phyloP scores from a whole-genome alignment of 1,140 invertebrate genomes.

The Ylistrum balloti region DNA sequence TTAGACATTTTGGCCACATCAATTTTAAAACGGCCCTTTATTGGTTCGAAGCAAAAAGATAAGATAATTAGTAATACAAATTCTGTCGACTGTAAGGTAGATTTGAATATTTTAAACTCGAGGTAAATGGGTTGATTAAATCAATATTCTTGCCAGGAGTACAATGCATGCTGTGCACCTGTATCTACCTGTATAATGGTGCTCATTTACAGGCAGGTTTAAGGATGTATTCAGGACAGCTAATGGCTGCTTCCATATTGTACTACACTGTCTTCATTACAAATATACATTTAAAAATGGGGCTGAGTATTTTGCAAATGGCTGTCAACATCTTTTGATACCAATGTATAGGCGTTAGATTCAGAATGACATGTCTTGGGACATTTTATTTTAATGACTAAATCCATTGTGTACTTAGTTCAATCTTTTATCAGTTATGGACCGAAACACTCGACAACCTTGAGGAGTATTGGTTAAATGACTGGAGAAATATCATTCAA shows the following conservation, averaged over 20 bases:
- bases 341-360: neutral
- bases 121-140: neutral
- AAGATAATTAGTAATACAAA: neutral
- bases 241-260: neutral
- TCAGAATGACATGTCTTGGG: neutral
- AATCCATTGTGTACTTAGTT: neutral
- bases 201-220: neutral
- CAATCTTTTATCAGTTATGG: neutral
- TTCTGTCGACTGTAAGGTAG: no score
- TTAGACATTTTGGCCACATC: neutral
- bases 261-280: neutral
- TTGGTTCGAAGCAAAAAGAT: neutral
- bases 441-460: neutral
- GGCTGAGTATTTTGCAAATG: neutral
- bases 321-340: neutral
- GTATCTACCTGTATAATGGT: neutral
- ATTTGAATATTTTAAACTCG: neutral
- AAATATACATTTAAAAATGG: neutral
- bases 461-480: neutral
- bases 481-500: neutral
- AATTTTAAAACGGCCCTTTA: neutral
- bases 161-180: neutral
- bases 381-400: neutral
- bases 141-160: neutral
- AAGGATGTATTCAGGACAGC: neutral